Percentiles rank a stretch among this genome's conserved stretches.
phyloP scores from a whole-genome alignment of 1,140 invertebrate genomes.

The Antheraea pernyi region DNA sequence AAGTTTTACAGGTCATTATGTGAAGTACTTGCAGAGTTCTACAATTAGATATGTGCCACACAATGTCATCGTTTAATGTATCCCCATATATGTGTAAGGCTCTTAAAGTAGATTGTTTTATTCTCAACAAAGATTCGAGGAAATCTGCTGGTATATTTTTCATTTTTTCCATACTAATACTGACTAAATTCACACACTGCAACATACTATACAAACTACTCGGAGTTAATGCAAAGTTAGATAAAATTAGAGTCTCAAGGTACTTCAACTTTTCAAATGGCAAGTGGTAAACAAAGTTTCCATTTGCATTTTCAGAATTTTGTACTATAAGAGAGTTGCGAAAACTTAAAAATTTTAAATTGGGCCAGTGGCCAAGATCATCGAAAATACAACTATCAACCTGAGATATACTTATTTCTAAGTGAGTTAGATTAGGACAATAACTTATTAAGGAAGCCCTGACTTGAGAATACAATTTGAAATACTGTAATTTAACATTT shows the following conservation, averaged over 20 bases:
- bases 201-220: slow-evolving; percentile 74
- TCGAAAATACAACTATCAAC: slow-evolving; percentile 77
- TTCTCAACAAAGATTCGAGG: slow-evolving; percentile 67
- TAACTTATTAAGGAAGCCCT: slow-evolving; percentile 72
- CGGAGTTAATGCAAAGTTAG: slow-evolving; percentile 74
- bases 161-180: slow-evolving; percentile 79
- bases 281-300: slow-evolving; percentile 73
- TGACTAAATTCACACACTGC: slow-evolving; percentile 68
- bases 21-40: slow-evolving; percentile 67
- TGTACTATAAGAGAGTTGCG: slow-evolving; percentile 75
- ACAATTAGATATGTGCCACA: slow-evolving; percentile 72
- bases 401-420: slow-evolving; percentile 79
- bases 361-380: slow-evolving; percentile 73
- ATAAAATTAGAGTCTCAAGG: slow-evolving; percentile 71
- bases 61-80: slow-evolving; percentile 75
- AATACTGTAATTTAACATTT: slow-evolving; percentile 78
- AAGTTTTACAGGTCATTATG: slow-evolving; percentile 77
- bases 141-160: slow-evolving; percentile 77
- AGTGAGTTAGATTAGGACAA: slow-evolving; percentile 75
- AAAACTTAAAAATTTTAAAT: slow-evolving; percentile 76
- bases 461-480: slow-evolving; percentile 77
- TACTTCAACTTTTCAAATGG: slow-evolving; percentile 73
- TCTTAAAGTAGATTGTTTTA: slow-evolving; percentile 63
- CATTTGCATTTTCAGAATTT: slow-evolving; percentile 65
- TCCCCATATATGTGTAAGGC: slow-evolving; percentile 76